Evolutionary conservation across 2,797 vertebrate genomes (phyloP).

Genomic region (Philypnodon macrostomus): DNA sequence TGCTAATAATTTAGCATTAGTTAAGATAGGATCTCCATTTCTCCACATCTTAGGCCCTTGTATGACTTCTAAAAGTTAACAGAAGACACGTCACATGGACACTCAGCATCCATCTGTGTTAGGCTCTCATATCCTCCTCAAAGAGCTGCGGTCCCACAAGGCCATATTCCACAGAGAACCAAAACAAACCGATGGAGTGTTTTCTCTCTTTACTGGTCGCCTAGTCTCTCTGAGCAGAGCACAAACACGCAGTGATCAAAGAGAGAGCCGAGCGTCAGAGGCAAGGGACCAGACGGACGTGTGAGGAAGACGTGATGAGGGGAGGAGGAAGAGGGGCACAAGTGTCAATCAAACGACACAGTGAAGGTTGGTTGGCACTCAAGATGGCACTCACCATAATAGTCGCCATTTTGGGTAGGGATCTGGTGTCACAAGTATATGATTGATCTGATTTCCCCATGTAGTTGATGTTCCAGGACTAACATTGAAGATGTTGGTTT

Average conservation of each 20-base stretch:
- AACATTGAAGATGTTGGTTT: too few relatives aligned
- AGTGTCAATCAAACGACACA: conserved; percentile 43
- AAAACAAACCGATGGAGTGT: conserved; percentile 57
- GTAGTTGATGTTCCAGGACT: too few relatives aligned
- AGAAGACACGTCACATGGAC: conserved; percentile 29
- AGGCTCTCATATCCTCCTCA: conserved; percentile 54
- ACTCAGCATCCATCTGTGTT: conserved; percentile 41
- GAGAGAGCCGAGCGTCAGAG: conserved; percentile 50
- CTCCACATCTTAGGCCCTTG: conserved; percentile 47
- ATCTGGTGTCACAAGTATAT: too few relatives aligned
- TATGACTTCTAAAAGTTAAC: conserved; percentile 67
- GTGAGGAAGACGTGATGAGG: conserved; percentile 52
- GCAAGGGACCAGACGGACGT: conserved; percentile 52
- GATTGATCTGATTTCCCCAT: too few relatives aligned
- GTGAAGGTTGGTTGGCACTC: conserved; percentile 27
- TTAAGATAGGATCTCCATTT: conserved; percentile 30
- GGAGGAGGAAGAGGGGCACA: conserved; percentile 30
- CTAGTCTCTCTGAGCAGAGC: conserved; percentile 51
- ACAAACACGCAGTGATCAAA: conserved; percentile 67
- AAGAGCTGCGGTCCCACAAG: conserved; percentile 50
- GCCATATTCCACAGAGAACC: conserved; percentile 46
- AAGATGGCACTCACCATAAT: conserved; percentile 29
- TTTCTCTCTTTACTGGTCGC: conserved; percentile 46
- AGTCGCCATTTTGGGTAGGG: conserved; percentile 16
- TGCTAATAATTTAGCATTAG: too few relatives aligned